phyloP scores from a whole-genome alignment of 1,140 invertebrate species.

The Vanessa tameamea region DNA sequence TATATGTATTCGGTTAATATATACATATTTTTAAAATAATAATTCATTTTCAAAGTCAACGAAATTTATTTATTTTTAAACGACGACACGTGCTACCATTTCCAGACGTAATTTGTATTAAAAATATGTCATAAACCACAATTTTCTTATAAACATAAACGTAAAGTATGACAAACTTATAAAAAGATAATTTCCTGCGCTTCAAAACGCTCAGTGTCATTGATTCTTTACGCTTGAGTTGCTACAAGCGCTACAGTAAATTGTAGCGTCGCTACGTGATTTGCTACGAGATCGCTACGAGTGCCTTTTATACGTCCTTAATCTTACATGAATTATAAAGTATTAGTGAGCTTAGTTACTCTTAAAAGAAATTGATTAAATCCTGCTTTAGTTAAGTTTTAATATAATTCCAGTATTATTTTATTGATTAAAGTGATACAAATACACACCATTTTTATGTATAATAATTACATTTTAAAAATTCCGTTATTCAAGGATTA shows the following conservation, averaged over 20 bases:
- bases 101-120: not conserved
- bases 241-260: slow-evolving; percentile 23
- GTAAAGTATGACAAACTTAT: slow-evolving; percentile 10
- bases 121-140: not conserved
- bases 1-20: no score
- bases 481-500: no score
- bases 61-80: no score
- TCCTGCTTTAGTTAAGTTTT: not conserved
- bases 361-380: not conserved
- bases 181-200: slow-evolving; percentile 22
- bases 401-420: no score
- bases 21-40: no score
- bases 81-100: not conserved
- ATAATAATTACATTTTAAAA: no score
- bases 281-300: slow-evolving; percentile 28
- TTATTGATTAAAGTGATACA: no score
- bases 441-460: no score
- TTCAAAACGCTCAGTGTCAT: slow-evolving; percentile 30
- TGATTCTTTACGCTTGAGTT: slow-evolving; percentile 22
- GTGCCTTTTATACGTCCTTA: slow-evolving; percentile 19
- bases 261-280: slow-evolving; percentile 30
- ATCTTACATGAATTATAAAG: slow-evolving; percentile 7
- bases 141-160: not conserved
- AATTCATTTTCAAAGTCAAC: no score
- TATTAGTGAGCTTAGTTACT: not conserved